A percentile compares a stretch with the other conserved stretches of the same genome.
phyloP scores from a whole-genome alignment of 1,140 invertebrate species.

The Yoshiicerus persimilis region DNA sequence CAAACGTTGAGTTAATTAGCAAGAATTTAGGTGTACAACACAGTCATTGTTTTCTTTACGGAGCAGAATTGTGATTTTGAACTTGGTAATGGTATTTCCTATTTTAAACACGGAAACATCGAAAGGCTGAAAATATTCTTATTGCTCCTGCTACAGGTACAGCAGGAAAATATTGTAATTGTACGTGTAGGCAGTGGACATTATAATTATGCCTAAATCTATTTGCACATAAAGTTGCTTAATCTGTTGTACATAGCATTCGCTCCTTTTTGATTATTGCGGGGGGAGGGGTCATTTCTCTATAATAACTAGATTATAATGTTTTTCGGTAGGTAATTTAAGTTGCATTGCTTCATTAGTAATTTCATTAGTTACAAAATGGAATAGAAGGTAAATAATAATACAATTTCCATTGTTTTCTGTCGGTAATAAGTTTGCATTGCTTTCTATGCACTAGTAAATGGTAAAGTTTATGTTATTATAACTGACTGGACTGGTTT shows the following conservation, averaged over 20 bases:
- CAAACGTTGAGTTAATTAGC: background rate
- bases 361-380: background rate
- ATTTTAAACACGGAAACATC: background rate
- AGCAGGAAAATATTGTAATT: background rate
- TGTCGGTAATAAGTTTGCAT: background rate
- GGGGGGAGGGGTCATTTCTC: too few species aligned
- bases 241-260: background rate
- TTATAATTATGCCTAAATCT: background rate
- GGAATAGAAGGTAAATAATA: background rate
- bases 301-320: too few species aligned
- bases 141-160: background rate
- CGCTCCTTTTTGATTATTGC: background rate
- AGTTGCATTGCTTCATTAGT: background rate
- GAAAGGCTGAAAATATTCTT: background rate
- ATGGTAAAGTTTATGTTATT: background rate
- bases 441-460: background rate
- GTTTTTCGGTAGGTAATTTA: background rate
- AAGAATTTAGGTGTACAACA: background rate
- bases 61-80: background rate
- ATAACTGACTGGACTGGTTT: background rate
- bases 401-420: background rate
- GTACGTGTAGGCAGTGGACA: background rate
- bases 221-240: background rate
- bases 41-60: background rate
- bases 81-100: background rate